These are phyloP conservation scores for Dolichallabes microphthalmus DNA, from an alignment of 2,113 vertebrate genomes.

Conservation along the genomic window DNA sequence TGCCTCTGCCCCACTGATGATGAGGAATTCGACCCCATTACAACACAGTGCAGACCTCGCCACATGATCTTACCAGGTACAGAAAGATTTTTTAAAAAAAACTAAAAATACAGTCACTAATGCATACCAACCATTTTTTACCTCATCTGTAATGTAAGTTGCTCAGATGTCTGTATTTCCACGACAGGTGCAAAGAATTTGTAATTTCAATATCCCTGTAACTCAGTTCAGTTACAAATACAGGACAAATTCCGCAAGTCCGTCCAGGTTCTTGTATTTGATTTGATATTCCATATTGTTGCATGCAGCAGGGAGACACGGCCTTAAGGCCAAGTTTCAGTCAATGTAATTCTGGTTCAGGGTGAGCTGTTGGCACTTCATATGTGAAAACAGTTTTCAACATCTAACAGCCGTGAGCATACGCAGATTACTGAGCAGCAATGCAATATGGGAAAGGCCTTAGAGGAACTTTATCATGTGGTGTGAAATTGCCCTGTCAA, in stretches of 20 bases:
- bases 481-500: conserved; percentile 28
- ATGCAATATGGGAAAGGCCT: conserved; percentile 3
- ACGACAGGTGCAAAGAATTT: background rate
- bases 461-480: conserved; percentile 20
- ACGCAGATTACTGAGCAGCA: conserved; percentile 27
- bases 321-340: conserved; percentile 4
- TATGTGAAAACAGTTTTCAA: conserved; percentile 24
- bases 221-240: background rate
- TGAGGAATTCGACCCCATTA: conserved; percentile 77
- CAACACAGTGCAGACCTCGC: conserved; percentile 65
- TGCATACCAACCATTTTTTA: background rate
- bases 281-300: conserved; percentile 17
- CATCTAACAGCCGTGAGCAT: conserved; percentile 14
- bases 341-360: conserved; percentile 29
- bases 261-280: background rate
- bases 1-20: conserved; percentile 78
- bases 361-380: conserved; percentile 17
- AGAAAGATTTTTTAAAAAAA: conserved; percentile 54
- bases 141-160: background rate
- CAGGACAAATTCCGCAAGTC: background rate
- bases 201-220: background rate
- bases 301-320: background rate
- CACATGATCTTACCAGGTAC: conserved; percentile 63
- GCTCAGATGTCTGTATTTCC: background rate
- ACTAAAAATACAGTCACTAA: background rate